These are phyloP conservation scores for Aphidoletes aphidimyza DNA, from an alignment of 2,888 invertebrate genomes.

Conservation along the genomic window DNA sequence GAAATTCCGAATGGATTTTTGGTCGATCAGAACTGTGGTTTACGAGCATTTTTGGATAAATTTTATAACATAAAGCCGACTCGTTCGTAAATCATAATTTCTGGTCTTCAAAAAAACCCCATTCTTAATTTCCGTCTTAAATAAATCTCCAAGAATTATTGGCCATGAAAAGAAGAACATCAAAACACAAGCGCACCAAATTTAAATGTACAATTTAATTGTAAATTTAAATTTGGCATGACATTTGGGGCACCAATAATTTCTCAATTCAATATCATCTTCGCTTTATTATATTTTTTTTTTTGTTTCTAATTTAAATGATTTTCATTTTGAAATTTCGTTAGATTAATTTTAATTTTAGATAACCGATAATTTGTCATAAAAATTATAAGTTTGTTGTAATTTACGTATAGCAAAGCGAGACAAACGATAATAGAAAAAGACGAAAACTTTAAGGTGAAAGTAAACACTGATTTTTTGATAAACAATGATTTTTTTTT, in stretches of 20 bases:
- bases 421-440: constrained; percentile 56
- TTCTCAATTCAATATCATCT: constrained; percentile 34
- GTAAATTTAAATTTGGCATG: constrained; percentile 10
- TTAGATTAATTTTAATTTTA: constrained; percentile 49
- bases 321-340: constrained; percentile 32
- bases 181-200: neutral
- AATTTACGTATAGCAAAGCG: constrained; percentile 32
- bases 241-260: neutral
- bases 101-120: no score
- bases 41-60: no score
- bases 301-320: neutral
- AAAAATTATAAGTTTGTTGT: constrained; percentile 46
- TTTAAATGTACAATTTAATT: neutral
- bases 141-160: neutral
- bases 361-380: constrained; percentile 42
- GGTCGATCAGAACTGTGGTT: no score
- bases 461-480: constrained; percentile 59
- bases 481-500: no score
- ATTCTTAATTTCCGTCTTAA: neutral
- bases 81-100: no score
- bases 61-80: no score
- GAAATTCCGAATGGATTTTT: no score
- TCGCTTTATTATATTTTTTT: neutral
- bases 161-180: constrained; percentile 17
- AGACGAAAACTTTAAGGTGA: constrained; percentile 59